phyloP scores from a whole-genome alignment of 1,140 invertebrate species.

The Drosophila triauraria region DNA sequence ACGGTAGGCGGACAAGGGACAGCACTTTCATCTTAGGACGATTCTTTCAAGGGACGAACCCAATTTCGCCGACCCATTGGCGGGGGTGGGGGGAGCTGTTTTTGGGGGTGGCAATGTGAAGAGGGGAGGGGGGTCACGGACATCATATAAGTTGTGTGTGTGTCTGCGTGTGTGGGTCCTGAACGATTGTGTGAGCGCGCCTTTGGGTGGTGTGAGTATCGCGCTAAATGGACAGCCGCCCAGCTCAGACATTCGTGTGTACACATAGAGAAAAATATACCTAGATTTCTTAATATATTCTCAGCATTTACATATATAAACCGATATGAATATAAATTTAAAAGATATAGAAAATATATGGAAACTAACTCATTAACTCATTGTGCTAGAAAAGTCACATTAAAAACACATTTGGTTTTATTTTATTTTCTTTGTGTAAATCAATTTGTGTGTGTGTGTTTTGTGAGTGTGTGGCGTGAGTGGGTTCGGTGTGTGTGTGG shows the following conservation, averaged over 20 bases:
- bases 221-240: constrained; percentile 77
- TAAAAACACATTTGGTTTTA: too few species aligned
- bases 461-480: constrained; percentile 3
- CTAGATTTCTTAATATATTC: not conserved
- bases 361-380: too few species aligned
- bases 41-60: constrained; percentile 83
- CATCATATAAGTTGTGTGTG: constrained; percentile 63
- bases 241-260: constrained; percentile 52
- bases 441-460: constrained; percentile 8
- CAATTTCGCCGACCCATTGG: constrained; percentile 69
- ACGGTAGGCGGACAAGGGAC: constrained; percentile 77
- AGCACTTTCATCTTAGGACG: constrained; percentile 83
- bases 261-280: not conserved
- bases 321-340: not conserved
- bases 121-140: constrained; percentile 60
- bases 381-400: too few species aligned
- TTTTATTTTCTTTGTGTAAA: not conserved
- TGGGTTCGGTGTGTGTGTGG: constrained; percentile 11
- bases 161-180: constrained; percentile 46
- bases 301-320: fast-evolving
- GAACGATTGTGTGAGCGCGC: constrained; percentile 57
- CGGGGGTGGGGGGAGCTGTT: constrained; percentile 13
- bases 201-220: constrained; percentile 65
- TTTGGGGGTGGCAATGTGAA: constrained; percentile 8
- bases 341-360: too few species aligned